Percentiles rank a stretch among this genome's conserved stretches.
Conservation (phyloP, 2,113 vertebrate species). For the Platichthys stellatus region DNA sequence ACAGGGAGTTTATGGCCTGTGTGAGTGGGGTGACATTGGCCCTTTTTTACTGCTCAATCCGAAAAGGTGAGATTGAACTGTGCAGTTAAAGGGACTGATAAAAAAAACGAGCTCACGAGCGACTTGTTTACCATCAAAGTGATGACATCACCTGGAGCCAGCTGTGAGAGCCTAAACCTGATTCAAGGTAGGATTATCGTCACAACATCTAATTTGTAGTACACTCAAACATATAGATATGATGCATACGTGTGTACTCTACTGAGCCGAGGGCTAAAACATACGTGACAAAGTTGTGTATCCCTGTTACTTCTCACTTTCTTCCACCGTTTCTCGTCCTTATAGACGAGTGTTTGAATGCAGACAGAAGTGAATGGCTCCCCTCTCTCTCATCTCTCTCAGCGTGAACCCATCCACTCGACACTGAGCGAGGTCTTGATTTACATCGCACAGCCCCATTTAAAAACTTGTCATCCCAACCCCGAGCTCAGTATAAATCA, state of each 20-base stretch:
- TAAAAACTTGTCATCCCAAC: conserved; percentile 74
- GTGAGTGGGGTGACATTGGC: conserved; percentile 68
- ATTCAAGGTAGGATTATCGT: not conserved
- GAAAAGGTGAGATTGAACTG: conserved; percentile 65
- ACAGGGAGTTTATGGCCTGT: conserved; percentile 60
- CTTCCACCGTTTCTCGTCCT: not conserved
- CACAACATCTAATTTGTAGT: not conserved
- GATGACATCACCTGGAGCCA: conserved; percentile 21
- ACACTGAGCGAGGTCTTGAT: conserved; percentile 60
- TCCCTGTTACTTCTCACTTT: not conserved
- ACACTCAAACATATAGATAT: not conserved
- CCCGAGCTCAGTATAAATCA: conserved; percentile 71
- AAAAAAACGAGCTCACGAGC: conserved; percentile 15
- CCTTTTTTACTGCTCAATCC: conserved; percentile 62
- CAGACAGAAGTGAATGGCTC: conserved; percentile 1
- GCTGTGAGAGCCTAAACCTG: conserved; percentile 9
- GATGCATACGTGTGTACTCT: not conserved
- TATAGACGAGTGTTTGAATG: conserved; percentile 18
- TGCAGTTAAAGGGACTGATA: conserved; percentile 46
- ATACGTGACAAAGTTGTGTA: not conserved
- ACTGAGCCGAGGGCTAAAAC: not conserved
- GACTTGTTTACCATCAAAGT: conserved; percentile 46
- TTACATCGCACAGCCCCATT: conserved; percentile 65
- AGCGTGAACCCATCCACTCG: conserved; percentile 47
- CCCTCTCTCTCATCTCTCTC: conserved; percentile 29